A percentile compares a stretch with the other conserved stretches of the same genome.
phyloP scores from a whole-genome alignment of 2,113 vertebrate species.

The Lepidothrix coronata region DNA sequence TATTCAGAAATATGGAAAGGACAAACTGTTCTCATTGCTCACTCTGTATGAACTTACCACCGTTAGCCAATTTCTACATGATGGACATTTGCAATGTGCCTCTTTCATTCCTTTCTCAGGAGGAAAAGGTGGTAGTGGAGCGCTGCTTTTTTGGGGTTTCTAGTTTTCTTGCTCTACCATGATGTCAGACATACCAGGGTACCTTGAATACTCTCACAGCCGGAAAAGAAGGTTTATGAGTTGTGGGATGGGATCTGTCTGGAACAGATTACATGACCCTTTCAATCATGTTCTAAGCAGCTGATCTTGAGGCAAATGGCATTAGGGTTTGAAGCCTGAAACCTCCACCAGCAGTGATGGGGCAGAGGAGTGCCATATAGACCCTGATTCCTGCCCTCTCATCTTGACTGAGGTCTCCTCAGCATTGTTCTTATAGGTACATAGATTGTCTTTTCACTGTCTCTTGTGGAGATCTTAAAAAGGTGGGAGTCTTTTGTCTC shows the following conservation, averaged over 20 bases:
- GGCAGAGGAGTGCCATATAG: not conserved
- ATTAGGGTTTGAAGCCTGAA: not conserved
- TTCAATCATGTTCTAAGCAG: not conserved
- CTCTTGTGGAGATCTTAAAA: not conserved
- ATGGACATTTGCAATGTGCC: not conserved
- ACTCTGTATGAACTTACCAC: not conserved
- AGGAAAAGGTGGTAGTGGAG: not conserved
- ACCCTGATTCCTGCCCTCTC: not conserved
- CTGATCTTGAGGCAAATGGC: not conserved
- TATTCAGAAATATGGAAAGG: not conserved
- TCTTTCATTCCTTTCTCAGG: not conserved
- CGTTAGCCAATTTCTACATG: not conserved
- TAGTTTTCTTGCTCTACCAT: not conserved
- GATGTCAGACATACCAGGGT: not conserved
- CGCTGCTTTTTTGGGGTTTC: not conserved
- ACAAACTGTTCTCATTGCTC: not conserved
- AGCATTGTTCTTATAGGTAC: not conserved
- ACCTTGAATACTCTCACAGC: not conserved
- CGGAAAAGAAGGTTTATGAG: not conserved
- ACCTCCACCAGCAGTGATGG: not conserved
- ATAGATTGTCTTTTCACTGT: not conserved
- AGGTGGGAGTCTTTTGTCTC: not conserved
- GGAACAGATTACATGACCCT: not conserved
- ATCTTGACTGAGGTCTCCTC: not conserved
- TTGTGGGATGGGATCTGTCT: not conserved